Conservation (phyloP, 2,797 vertebrate species). For the Urosaurus nigricauda region DNA sequence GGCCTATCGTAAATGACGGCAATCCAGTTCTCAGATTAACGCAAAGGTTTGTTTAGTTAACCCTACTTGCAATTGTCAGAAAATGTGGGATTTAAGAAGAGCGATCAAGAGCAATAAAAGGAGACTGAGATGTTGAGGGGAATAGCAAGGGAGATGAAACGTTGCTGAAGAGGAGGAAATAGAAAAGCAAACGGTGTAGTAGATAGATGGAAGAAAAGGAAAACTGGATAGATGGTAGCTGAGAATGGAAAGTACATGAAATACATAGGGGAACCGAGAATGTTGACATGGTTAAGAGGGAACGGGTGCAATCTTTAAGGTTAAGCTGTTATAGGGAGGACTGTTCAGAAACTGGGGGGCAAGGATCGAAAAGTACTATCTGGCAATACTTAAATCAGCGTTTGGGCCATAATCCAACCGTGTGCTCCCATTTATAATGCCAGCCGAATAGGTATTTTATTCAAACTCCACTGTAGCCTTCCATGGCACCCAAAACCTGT, state of each 20-base stretch:
- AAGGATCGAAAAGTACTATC: neutral
- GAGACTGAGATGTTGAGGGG: conserved; percentile 44
- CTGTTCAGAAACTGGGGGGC: neutral
- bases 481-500: no score
- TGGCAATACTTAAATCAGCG: neutral
- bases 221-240: neutral
- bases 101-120: conserved; percentile 24
- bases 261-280: conserved; percentile 4
- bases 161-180: conserved; percentile 46
- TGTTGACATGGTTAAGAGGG: conserved; percentile 10
- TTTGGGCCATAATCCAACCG: neutral
- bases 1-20: no score
- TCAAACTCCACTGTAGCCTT: no score
- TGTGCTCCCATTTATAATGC: neutral
- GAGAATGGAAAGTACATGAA: conserved; percentile 6
- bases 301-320: conserved; percentile 40
- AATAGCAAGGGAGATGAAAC: conserved; percentile 50
- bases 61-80: conserved; percentile 28
- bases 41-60: conserved; percentile 27
- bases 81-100: neutral
- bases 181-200: conserved; percentile 42
- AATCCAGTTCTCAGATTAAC: conserved; percentile 50
- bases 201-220: conserved; percentile 16
- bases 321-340: neutral
- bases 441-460: no score